Conservation (phyloP, 2,797 vertebrate genomes). For the Eospalax fontanierii region DNA sequence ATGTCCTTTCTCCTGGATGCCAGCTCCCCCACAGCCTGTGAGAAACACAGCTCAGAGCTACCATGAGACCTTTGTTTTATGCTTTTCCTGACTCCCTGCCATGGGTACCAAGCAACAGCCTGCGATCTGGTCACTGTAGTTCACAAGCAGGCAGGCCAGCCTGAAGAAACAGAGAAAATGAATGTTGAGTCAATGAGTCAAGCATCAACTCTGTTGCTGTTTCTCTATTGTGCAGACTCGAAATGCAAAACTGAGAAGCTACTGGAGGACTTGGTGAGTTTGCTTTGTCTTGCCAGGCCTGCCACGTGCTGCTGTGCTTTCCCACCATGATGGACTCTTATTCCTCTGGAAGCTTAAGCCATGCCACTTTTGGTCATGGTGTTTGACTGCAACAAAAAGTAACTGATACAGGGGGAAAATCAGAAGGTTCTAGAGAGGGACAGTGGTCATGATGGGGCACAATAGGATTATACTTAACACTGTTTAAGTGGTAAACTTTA, state of each 20-base stretch:
- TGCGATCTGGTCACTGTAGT: background rate
- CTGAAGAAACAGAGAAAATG: background rate
- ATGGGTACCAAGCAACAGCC: background rate
- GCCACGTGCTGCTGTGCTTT: too few relatives aligned
- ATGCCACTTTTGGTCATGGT: too few relatives aligned
- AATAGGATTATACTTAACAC: background rate
- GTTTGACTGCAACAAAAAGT: too few relatives aligned
- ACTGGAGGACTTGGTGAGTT: background rate
- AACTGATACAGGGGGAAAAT: background rate
- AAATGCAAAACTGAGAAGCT: background rate
- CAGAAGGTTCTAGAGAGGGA: background rate
- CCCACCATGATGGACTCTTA: too few relatives aligned
- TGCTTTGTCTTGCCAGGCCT: too few relatives aligned
- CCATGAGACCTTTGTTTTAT: background rate
- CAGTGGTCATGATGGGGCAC: too few relatives aligned
- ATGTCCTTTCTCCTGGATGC: constrained; percentile 70
- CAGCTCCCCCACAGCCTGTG: constrained; percentile 59
- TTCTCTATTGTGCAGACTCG: background rate
- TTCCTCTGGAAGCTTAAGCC: too few relatives aligned
- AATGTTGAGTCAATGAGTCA: background rate
- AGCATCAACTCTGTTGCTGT: background rate
- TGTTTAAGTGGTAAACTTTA: background rate
- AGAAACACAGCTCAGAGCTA: constrained; percentile 54
- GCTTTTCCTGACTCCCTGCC: background rate
- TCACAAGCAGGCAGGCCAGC: background rate